phyloP scores from a whole-genome alignment of 2,888 invertebrate species.

The Neoascia interrupta region DNA sequence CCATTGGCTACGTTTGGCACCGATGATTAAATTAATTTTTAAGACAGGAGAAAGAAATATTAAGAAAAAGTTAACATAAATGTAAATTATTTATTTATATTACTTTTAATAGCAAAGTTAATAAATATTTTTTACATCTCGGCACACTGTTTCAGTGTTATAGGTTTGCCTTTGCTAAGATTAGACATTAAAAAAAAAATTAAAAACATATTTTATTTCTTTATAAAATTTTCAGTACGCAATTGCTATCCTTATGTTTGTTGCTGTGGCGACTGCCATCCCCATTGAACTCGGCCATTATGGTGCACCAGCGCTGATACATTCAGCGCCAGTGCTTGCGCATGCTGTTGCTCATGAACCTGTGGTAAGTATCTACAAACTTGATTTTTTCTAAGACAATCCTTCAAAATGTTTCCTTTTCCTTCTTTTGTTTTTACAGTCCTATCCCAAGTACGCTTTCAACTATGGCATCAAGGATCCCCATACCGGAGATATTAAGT shows the following conservation, averaged over 20 bases:
- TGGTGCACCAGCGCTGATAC: slow-evolving; percentile 71
- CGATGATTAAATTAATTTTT: too few relatives aligned
- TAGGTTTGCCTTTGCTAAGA: too few relatives aligned
- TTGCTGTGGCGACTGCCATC: slow-evolving; percentile 77
- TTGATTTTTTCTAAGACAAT: not conserved
- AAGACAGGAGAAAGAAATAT: too few relatives aligned
- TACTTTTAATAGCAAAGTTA: too few relatives aligned
- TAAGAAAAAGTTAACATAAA: too few relatives aligned
- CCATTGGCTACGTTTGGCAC: too few relatives aligned
- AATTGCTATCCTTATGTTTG: slow-evolving; percentile 77
- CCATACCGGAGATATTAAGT: slow-evolving; percentile 87
- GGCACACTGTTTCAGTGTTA: too few relatives aligned
- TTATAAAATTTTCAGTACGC: slow-evolving; percentile 74
- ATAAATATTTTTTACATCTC: too few relatives aligned
- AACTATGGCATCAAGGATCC: slow-evolving; percentile 86
- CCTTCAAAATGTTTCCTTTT: not conserved
- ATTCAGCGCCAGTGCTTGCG: slow-evolving; percentile 75
- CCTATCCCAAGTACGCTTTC: slow-evolving; percentile 86
- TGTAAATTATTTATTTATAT: too few relatives aligned
- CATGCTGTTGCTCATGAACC: slow-evolving; percentile 78
- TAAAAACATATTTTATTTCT: not conserved
- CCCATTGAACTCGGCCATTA: slow-evolving; percentile 79
- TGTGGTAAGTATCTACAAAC: slow-evolving; percentile 72
- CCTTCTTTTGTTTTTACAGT: slow-evolving; percentile 76
- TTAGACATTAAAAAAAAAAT: too few relatives aligned